phyloP scores from a whole-genome alignment of 2,113 vertebrate species.

The Artemisiospiza belli region DNA sequence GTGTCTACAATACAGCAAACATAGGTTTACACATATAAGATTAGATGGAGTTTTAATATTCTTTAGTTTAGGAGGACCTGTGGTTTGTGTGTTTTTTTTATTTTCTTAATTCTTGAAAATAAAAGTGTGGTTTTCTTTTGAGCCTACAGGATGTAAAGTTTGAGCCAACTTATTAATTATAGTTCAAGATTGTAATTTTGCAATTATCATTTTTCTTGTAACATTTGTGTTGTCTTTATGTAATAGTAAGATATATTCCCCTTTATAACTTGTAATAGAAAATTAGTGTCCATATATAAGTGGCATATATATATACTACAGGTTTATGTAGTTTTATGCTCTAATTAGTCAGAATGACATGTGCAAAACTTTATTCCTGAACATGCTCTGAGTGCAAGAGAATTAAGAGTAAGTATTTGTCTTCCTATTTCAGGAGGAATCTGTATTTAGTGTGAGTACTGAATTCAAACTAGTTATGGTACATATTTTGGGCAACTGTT shows the following conservation, averaged over 20 bases:
- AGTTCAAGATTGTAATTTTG: not conserved
- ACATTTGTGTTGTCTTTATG: not conserved
- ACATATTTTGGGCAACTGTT: not conserved
- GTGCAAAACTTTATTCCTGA: not conserved
- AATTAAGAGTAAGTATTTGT: not conserved
- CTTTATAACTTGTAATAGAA: not conserved
- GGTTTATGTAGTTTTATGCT: not conserved
- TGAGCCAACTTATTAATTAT: not conserved
- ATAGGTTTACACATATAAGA: rapidly evolving
- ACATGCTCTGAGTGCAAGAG: not conserved
- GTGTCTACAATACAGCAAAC: not conserved
- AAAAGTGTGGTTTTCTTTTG: not conserved
- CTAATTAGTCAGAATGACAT: not conserved
- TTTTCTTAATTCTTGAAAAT: not conserved
- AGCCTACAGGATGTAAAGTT: not conserved
- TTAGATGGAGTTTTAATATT: not conserved
- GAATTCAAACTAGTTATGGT: not conserved
- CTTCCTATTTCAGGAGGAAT: not conserved
- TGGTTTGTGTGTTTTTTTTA: not conserved
- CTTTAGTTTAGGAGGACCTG: not conserved
- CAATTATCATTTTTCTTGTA: not conserved
- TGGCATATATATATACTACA: not conserved
- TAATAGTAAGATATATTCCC: not conserved
- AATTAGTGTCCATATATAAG: not conserved
- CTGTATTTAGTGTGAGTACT: not conserved